These are phyloP conservation scores for Cryptus viduatorius DNA, from an alignment of 2,888 invertebrate species.

Conservation along the genomic window DNA sequence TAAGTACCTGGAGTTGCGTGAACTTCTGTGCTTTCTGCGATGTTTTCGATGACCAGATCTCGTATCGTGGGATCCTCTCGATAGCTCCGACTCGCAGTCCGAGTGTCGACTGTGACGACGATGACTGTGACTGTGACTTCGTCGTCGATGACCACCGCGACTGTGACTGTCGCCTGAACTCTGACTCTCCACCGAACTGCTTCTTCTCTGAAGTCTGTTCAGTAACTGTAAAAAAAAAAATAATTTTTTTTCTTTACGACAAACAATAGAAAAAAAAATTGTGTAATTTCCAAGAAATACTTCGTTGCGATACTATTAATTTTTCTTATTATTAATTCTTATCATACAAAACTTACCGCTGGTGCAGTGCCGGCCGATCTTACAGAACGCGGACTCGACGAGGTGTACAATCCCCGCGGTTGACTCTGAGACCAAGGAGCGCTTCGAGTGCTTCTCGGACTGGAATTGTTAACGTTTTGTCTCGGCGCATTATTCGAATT, in stretches of 20 bases:
- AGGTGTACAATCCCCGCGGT: conserved; percentile 91
- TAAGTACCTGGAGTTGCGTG: conserved; percentile 87
- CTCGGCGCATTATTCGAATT: conserved; percentile 75
- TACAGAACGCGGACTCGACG: conserved; percentile 93
- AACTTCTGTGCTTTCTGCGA: conserved; percentile 90
- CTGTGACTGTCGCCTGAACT: conserved; percentile 92
- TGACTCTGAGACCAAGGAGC: conserved; percentile 92
- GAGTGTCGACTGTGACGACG: conserved; percentile 92
- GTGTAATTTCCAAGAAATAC: background rate
- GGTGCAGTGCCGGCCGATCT: conserved; percentile 88
- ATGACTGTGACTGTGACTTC: conserved; percentile 91
- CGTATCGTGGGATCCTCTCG: conserved; percentile 90
- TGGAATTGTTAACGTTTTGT: conserved; percentile 76
- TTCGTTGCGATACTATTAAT: no score
- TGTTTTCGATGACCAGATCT: conserved; percentile 91
- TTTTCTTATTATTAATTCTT: no score
- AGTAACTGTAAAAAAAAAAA: conserved; percentile 75
- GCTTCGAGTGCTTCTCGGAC: conserved; percentile 93
- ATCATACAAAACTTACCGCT: conserved; percentile 76
- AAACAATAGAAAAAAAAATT: background rate
- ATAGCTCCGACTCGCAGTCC: conserved; percentile 96
- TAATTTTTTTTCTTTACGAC: background rate
- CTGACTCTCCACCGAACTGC: conserved; percentile 95
- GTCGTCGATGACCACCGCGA: conserved; percentile 90
- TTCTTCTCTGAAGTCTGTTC: conserved; percentile 86